Evolutionary conservation across 2,113 vertebrate species (phyloP), one percentile per base, ranked within the genome.

Genomic region (Hypanus sabinus): DNA sequence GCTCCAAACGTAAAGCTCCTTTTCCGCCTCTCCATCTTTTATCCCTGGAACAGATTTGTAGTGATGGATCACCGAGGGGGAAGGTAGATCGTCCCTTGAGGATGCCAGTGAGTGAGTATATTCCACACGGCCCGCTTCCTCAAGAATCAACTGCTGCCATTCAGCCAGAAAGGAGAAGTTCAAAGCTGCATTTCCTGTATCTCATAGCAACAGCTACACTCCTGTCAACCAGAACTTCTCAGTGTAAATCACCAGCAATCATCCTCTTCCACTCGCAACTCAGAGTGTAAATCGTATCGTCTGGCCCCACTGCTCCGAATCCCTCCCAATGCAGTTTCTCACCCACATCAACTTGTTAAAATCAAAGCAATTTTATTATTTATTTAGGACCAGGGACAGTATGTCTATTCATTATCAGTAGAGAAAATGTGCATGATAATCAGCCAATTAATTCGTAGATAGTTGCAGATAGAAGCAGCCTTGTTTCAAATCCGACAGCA

Each of bases 1-100:
- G 85, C 85, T 68, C 85, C 85, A 90, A 90, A 90, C 33, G 85
- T 90, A 65, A 90, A 90, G 85, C 85, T 90, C 20, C 85, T 33
- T 68, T 90, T 90, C n/a, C 85, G 65, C 33, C 57, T 65, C 30
- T 90, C 85, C 85, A 90, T 90, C 11, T 90, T 90, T 33, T 68
- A 65, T 88, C 60, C 60, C n/a, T 12, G 14, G 30, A 33, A 33
- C 65, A 65, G 16, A 46, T 60, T 62, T 30, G 7, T 81, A n/a
- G 83, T 11, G n/a, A 62, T n/a, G 27, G 30, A n/a, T 18, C 30
- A 18, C 5, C 27, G 5, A 20, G 85, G 46, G 46, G 46, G 30
- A 90, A 65, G 30, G 14, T 33, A 16, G 14, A 9, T 30, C 18
- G 1, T 65, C 60, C 60, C 85, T 90, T 8, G 60, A 33, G 85